A percentile compares a stretch with the other conserved stretches of the same genome.
Evolutionary conservation across 2,113 vertebrate genomes (phyloP).

Genomic region (Syngnathus floridae): DNA sequence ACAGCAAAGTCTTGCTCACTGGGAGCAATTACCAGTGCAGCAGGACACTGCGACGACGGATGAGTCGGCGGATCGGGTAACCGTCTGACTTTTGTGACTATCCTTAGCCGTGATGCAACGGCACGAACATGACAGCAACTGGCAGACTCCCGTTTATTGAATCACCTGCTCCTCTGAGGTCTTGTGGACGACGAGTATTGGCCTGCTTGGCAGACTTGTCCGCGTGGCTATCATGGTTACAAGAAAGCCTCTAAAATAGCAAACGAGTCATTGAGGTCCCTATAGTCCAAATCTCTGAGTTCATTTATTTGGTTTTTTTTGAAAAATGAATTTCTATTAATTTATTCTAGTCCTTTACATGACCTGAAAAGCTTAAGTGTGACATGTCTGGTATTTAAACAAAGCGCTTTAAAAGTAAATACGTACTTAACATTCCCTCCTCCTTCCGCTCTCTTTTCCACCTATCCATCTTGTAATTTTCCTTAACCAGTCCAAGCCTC

Average conservation of each 20-base stretch:
- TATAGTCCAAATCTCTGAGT: slow-evolving; percentile 3
- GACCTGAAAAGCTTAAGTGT: not conserved
- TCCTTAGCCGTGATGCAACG: not conserved
- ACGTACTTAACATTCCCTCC: not conserved
- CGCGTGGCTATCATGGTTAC: too few species aligned
- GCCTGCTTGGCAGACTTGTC: slow-evolving; percentile 18
- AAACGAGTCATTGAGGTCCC: too few species aligned
- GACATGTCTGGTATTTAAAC: not conserved
- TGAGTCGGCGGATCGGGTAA: not conserved
- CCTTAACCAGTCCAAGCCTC: not conserved
- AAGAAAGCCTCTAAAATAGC: not conserved
- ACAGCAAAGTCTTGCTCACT: slow-evolving; percentile 1
- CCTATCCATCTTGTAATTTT: not conserved
- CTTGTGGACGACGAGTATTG: not conserved
- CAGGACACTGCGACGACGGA: not conserved
- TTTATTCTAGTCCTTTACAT: not conserved
- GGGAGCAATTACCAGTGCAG: slow-evolving; percentile 6
- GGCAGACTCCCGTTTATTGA: slow-evolving; percentile 1
- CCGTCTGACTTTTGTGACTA: slow-evolving; percentile 5
- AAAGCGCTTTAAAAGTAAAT: too few species aligned
- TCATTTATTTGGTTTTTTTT: slow-evolving; percentile 2
- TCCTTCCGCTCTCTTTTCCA: not conserved
- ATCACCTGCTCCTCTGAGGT: not conserved
- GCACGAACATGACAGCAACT: not conserved
- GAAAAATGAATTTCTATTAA: slow-evolving; percentile 15